These are phyloP conservation scores for Drymodes brunneopygia DNA, from an alignment of 2,113 vertebrate genomes.

Conservation along the genomic window DNA sequence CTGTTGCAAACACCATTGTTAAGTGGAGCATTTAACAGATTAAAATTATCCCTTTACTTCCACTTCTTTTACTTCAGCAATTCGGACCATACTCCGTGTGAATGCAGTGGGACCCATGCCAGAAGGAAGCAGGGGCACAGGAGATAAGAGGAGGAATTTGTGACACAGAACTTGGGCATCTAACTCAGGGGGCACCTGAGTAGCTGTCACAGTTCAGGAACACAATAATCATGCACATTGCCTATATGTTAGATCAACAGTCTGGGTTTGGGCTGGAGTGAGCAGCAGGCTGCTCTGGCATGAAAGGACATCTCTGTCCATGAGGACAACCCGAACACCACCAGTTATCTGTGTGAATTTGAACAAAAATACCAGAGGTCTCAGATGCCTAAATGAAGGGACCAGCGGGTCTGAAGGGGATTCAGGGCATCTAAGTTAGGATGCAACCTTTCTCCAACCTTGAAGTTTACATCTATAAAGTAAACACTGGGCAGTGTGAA, in stretches of 20 bases:
- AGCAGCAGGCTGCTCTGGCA: not conserved
- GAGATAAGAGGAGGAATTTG: not conserved
- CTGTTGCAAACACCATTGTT: constrained; percentile 18
- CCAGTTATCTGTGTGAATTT: not conserved
- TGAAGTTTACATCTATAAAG: not conserved
- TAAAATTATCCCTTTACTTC: constrained; percentile 7
- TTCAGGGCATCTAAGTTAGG: not conserved
- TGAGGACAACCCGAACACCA: not conserved
- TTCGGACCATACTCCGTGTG: not conserved
- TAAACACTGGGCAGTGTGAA: not conserved
- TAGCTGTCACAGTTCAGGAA: not conserved
- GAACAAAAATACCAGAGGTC: not conserved
- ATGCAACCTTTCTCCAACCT: not conserved
- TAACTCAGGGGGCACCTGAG: not conserved
- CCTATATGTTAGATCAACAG: not conserved
- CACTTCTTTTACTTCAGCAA: not conserved
- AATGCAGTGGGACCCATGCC: not conserved
- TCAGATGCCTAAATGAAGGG: not conserved
- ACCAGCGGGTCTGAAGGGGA: not conserved
- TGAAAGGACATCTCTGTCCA: not conserved
- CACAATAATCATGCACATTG: not conserved
- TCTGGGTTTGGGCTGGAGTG: not conserved
- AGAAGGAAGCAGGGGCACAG: not conserved
- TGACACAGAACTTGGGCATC: not conserved
- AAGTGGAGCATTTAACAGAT: not conserved